Evolutionary conservation across 2,888 invertebrate genomes (phyloP).

Genomic region (Carabus problematicus): DNA sequence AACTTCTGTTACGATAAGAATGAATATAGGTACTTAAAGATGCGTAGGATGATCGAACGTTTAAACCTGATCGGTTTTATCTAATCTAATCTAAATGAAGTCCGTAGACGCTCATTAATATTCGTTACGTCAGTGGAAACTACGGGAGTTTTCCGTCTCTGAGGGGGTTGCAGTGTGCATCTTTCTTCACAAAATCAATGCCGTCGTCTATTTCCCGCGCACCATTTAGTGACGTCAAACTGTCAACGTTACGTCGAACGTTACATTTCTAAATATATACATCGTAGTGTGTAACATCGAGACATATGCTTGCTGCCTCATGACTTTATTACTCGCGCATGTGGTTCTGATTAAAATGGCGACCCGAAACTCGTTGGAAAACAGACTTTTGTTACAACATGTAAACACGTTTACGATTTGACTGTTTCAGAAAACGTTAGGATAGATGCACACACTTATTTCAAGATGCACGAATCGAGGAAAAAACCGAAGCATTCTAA

Average conservation of each 20-base stretch:
- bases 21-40: not conserved
- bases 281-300: conserved; percentile 11
- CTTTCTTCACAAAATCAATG: conserved; percentile 40
- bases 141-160: conserved; percentile 17
- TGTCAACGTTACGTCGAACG: conserved; percentile 28
- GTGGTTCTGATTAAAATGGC: conserved; percentile 47
- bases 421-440: not conserved
- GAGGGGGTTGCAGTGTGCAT: conserved; percentile 30
- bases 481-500: conserved; percentile 4
- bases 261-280: conserved; percentile 24
- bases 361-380: not conserved
- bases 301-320: conserved; percentile 27
- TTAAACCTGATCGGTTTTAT: conserved; percentile 32
- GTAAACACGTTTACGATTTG: conserved; percentile 20
- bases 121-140: conserved; percentile 33
- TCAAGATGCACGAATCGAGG: not conserved
- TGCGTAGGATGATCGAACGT: conserved; percentile 17
- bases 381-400: conserved; percentile 9
- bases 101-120: conserved; percentile 32
- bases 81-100: conserved; percentile 37
- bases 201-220: conserved; percentile 27
- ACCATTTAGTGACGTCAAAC: conserved; percentile 36
- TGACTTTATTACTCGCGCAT: conserved; percentile 44
- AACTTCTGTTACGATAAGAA: too few relatives aligned
- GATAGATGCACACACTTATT: conserved; percentile 4